Evolutionary conservation across 2,113 vertebrate genomes (phyloP).

Genomic region (Saguinus midas): DNA sequence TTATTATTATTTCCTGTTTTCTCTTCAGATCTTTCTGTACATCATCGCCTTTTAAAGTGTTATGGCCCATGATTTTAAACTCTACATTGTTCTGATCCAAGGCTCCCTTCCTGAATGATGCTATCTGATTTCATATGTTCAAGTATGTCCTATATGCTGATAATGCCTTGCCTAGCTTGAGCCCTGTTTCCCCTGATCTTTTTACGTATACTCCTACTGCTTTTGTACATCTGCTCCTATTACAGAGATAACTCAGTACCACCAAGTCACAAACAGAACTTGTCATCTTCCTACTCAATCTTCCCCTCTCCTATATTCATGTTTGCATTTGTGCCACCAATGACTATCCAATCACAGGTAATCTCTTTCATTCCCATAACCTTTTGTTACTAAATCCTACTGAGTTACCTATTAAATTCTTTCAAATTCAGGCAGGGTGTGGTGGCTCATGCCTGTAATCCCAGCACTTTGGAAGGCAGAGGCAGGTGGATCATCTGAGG

Average conservation of each 20-base stretch:
- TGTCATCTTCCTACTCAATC: neutral
- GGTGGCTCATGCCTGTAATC: no score
- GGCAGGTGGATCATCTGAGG: no score
- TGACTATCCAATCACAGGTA: neutral
- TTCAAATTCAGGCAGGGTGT: no score
- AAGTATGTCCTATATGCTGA: neutral
- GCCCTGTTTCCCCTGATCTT: neutral
- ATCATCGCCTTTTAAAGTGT: neutral
- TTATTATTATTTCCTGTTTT: neutral
- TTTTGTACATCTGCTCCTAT: neutral
- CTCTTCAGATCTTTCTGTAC: neutral
- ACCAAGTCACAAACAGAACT: neutral
- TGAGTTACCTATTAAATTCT: neutral
- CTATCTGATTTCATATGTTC: neutral
- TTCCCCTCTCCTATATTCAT: neutral
- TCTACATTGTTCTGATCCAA: neutral
- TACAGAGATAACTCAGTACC: neutral
- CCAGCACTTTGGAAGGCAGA: no score
- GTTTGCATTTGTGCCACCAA: neutral
- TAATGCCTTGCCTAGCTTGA: neutral
- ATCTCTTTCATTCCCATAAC: neutral
- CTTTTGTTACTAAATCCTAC: neutral
- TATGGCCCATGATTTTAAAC: neutral
- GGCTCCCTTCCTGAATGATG: neutral
- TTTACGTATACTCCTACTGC: neutral